These are phyloP conservation scores for Myotis pilosus DNA, from an alignment of 2,797 vertebrate genomes.

Conservation along the genomic window DNA sequence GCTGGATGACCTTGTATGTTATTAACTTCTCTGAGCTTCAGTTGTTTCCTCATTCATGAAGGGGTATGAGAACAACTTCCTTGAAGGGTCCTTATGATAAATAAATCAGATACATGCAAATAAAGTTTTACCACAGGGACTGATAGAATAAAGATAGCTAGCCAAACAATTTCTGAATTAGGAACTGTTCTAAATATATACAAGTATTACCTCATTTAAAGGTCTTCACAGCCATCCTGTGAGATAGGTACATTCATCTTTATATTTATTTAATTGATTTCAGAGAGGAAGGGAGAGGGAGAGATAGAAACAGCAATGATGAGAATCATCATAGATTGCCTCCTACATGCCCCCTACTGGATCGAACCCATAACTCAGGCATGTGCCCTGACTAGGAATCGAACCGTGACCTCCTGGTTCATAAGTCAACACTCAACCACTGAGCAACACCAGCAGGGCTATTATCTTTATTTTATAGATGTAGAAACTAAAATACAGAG, in stretches of 20 bases:
- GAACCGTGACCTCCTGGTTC: no score
- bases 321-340: no score
- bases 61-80: not conserved
- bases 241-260: not conserved
- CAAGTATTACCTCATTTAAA: not conserved
- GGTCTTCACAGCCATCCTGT: not conserved
- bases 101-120: not conserved
- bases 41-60: not conserved
- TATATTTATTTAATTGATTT: not conserved
- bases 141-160: not conserved
- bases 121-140: not conserved
- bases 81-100: not conserved
- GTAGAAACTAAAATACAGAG: not conserved
- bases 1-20: not conserved
- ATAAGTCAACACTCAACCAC: no score
- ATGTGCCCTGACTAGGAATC: no score
- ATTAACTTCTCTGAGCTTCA: constrained; percentile 28
- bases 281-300: no score
- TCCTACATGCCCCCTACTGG: no score
- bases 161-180: not conserved
- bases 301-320: no score
- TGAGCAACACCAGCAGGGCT: not conserved
- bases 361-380: no score
- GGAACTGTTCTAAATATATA: not conserved
- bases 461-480: not conserved